Conservation (phyloP, 2,888 invertebrate species). For the Sycophila texana region DNA sequence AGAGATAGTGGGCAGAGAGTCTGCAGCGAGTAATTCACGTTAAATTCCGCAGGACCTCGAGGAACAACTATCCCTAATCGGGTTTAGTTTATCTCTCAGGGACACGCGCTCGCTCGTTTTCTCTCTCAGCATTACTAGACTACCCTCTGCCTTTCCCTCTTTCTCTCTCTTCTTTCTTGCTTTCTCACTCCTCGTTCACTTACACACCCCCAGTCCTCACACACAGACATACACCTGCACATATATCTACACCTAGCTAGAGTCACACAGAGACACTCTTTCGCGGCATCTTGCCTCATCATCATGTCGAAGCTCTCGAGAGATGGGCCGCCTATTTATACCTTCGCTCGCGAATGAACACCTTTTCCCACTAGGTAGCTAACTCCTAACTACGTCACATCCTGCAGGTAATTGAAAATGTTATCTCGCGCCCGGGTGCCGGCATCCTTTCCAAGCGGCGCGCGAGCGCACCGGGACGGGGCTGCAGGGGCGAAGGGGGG, state of each 20-base stretch:
- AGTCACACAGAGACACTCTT: constrained; percentile 45
- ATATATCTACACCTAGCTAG: neutral
- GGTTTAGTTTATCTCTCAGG: constrained; percentile 69
- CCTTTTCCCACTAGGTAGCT: constrained; percentile 60
- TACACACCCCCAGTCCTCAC: neutral
- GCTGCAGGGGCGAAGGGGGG: too few species aligned
- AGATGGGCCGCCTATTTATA: constrained; percentile 47
- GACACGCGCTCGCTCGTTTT: constrained; percentile 64
- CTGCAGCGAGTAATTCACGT: constrained; percentile 36
- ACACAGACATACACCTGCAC: neutral
- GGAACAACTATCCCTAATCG: constrained; percentile 61
- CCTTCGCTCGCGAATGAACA: neutral
- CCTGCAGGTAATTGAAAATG: constrained; percentile 76
- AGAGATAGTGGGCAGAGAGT: neutral
- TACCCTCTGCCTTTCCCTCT: constrained; percentile 42
- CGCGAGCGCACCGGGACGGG: too few species aligned
- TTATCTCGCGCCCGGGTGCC: constrained; percentile 71
- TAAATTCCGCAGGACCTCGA: constrained; percentile 28
- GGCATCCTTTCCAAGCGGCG: constrained; percentile 67
- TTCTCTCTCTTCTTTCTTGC: constrained; percentile 48
- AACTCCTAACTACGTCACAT: constrained; percentile 75
- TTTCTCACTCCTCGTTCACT: neutral
- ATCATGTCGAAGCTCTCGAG: constrained; percentile 66
- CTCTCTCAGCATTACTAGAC: constrained; percentile 38
- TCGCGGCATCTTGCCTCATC: constrained; percentile 69